phyloP scores from a whole-genome alignment of 1,140 invertebrate species.

The Sweltsa coloradensis region DNA sequence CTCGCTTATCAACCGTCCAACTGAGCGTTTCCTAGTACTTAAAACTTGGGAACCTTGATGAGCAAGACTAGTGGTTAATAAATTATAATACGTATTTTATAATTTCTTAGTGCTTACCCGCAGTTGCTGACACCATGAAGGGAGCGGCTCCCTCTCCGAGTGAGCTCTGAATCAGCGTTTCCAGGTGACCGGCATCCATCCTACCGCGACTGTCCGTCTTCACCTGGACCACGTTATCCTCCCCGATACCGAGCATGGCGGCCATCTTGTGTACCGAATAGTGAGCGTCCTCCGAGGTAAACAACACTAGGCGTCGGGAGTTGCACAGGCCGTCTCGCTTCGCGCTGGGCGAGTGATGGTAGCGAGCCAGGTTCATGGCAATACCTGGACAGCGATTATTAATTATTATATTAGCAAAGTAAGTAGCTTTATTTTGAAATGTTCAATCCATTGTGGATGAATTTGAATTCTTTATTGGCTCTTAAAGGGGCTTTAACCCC shows the following conservation, averaged over 20 bases:
- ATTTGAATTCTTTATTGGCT: no score
- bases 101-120: slow-evolving; percentile 31
- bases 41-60: no score
- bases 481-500: no score
- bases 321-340: slow-evolving; percentile 32
- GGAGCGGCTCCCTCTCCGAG: slow-evolving; percentile 50
- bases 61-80: not conserved
- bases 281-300: slow-evolving; percentile 49
- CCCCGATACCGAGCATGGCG: slow-evolving; percentile 52
- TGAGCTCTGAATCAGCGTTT: slow-evolving; percentile 50
- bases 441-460: no score
- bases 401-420: no score
- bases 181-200: slow-evolving; percentile 62
- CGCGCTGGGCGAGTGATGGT: slow-evolving; percentile 37
- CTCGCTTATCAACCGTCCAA: no score
- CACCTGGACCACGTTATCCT: slow-evolving; percentile 60
- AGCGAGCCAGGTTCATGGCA: slow-evolving; percentile 48
- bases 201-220: slow-evolving; percentile 59
- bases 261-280: slow-evolving; percentile 50
- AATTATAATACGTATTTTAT: not conserved
- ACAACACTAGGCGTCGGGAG: slow-evolving; percentile 28
- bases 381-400: no score
- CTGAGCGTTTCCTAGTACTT: no score
- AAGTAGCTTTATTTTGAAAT: no score
- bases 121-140: slow-evolving; percentile 47